These are phyloP conservation scores for Antitype chi DNA, from an alignment of 2,888 invertebrate species.

Conservation along the genomic window DNA sequence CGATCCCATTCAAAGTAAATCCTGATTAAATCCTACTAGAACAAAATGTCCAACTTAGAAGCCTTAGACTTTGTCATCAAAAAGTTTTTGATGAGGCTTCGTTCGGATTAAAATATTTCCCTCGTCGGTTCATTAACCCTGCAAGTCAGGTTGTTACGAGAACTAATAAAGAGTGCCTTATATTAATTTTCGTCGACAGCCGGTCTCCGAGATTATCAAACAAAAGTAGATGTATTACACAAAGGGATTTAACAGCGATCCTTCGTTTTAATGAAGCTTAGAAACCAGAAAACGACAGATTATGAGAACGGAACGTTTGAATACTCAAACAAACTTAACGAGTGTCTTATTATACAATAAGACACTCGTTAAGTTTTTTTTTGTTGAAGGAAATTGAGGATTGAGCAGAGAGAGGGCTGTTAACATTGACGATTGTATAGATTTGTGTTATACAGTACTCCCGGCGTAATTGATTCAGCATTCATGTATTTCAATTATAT, in stretches of 20 bases:
- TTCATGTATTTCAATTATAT: slow-evolving; percentile 50
- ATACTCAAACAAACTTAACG: too few relatives aligned
- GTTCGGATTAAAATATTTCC: slow-evolving; percentile 63
- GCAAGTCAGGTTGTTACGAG: slow-evolving; percentile 62
- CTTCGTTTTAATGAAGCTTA: slow-evolving; percentile 61
- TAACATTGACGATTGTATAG: slow-evolving; percentile 37
- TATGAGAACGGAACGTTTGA: slow-evolving; percentile 41
- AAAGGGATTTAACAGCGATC: slow-evolving; percentile 58
- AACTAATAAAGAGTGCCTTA: slow-evolving; percentile 62
- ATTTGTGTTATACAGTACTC: slow-evolving; percentile 25
- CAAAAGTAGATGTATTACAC: slow-evolving; percentile 63
- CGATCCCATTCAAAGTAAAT: slow-evolving; percentile 40
- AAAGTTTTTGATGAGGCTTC: slow-evolving; percentile 64
- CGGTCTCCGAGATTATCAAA: slow-evolving; percentile 60
- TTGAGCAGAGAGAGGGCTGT: slow-evolving; percentile 33
- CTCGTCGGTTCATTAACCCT: slow-evolving; percentile 64
- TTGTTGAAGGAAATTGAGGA: slow-evolving; percentile 33
- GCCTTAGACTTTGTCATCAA: slow-evolving; percentile 61
- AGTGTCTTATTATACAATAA: slow-evolving; percentile 40
- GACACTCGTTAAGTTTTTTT: slow-evolving; percentile 57
- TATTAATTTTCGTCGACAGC: slow-evolving; percentile 64
- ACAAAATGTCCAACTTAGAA: slow-evolving; percentile 51
- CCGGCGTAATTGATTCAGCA: slow-evolving; percentile 44
- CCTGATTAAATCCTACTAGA: slow-evolving; percentile 55
- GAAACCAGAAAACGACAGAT: slow-evolving; percentile 62